These are phyloP conservation scores for Drosophila jambulina DNA, from an alignment of 1,140 invertebrate species.

Conservation along the genomic window DNA sequence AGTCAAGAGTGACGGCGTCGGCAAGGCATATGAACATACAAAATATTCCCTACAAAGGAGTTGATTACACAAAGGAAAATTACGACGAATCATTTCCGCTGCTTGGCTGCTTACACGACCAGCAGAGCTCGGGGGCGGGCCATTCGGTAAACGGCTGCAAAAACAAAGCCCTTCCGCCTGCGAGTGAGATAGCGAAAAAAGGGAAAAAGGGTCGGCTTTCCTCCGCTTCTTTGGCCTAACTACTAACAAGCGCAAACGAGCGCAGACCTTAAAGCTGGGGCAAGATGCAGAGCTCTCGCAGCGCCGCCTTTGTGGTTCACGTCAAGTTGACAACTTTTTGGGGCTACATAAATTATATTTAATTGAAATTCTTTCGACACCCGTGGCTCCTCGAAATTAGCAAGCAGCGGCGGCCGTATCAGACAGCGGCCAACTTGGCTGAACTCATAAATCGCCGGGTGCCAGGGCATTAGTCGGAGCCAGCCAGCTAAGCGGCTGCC, in stretches of 20 bases:
- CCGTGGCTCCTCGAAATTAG: conserved; percentile 57
- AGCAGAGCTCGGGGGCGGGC: conserved; percentile 37
- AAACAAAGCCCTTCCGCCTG: conserved; percentile 62
- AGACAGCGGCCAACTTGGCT: conserved; percentile 64
- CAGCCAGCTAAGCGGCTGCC: conserved; percentile 13
- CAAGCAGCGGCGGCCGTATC: conserved; percentile 56
- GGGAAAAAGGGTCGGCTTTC: conserved; percentile 20
- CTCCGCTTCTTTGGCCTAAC: conserved; percentile 17
- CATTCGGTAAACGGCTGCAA: conserved; percentile 66
- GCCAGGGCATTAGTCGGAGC: conserved; percentile 52
- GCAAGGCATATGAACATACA: conserved; percentile 80
- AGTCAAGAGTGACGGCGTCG: conserved; percentile 66
- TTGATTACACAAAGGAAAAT: conserved; percentile 85
- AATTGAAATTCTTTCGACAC: conserved; percentile 80
- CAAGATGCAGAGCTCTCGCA: background rate
- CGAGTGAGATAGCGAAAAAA: conserved; percentile 75
- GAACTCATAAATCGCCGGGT: conserved; percentile 65
- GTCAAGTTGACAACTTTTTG: conserved; percentile 63
- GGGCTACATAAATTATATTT: conserved; percentile 77
- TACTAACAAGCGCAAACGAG: conserved; percentile 66
- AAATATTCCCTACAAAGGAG: conserved; percentile 83
- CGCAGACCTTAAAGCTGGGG: conserved; percentile 13
- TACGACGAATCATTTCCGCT: conserved; percentile 85
- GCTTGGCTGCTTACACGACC: conserved; percentile 84
- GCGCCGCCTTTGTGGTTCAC: conserved; percentile 9